A percentile compares a stretch with the other conserved stretches of the same genome.
phyloP scores from a whole-genome alignment of 2,888 invertebrate genomes.

The Pyrochroa serraticornis region DNA sequence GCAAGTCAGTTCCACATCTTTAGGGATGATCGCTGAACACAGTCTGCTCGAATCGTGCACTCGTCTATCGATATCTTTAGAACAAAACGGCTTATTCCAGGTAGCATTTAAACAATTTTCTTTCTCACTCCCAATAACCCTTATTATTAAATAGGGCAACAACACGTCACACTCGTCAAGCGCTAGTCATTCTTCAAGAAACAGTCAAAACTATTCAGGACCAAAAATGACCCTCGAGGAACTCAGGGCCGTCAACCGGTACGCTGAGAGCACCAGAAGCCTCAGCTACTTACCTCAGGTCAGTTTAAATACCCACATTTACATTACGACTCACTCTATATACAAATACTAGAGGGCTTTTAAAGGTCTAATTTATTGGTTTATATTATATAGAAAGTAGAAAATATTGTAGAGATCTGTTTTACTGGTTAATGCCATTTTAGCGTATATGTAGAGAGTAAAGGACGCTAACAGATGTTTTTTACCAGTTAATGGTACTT shows the following conservation, averaged over 20 bases:
- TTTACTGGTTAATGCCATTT: too few species aligned
- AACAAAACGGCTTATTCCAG: constrained; percentile 80
- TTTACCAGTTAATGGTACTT: too few species aligned
- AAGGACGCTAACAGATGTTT: too few species aligned
- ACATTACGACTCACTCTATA: too few species aligned
- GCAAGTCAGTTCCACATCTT: constrained; percentile 66
- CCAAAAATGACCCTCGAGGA: constrained; percentile 83
- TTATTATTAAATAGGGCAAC: constrained; percentile 43
- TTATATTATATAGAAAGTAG: too few species aligned
- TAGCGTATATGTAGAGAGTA: too few species aligned
- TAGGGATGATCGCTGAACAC: constrained; percentile 87
- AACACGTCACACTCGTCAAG: constrained; percentile 76
- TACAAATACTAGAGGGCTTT: too few species aligned
- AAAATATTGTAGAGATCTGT: too few species aligned
- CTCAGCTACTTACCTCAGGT: constrained; percentile 91
- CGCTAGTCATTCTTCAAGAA: constrained; percentile 72
- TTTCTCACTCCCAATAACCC: too few species aligned
- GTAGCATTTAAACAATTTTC: constrained; percentile 48
- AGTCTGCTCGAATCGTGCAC: constrained; percentile 86
- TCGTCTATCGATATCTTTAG: constrained; percentile 84
- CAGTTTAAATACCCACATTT: too few species aligned
- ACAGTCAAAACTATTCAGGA: constrained; percentile 64
- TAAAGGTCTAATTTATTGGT: too few species aligned
- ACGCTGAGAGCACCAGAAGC: constrained; percentile 90
- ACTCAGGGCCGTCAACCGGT: constrained; percentile 83